phyloP scores from a whole-genome alignment of 2,888 invertebrate species.

The Eupithecia insigniata region DNA sequence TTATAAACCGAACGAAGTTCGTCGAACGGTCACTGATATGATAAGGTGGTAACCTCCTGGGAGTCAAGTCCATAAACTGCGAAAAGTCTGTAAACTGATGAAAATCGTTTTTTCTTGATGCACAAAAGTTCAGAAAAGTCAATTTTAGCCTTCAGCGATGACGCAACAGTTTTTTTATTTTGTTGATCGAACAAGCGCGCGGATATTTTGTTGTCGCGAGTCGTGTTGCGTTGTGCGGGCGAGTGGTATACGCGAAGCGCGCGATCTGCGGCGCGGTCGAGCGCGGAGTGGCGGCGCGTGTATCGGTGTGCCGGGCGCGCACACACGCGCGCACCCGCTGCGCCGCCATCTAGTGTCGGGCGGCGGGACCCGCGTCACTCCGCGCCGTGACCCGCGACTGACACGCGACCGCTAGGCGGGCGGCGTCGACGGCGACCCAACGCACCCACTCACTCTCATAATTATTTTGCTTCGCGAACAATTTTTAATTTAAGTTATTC shows the following conservation, averaged over 20 bases:
- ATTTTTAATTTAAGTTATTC: neutral
- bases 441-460: slow-evolving; percentile 17
- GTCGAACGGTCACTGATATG: slow-evolving; percentile 72
- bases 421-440: slow-evolving; percentile 52
- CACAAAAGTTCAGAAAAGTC: slow-evolving; percentile 51
- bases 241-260: slow-evolving; percentile 70
- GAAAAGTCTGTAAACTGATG: slow-evolving; percentile 45
- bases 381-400: slow-evolving; percentile 45
- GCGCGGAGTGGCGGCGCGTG: slow-evolving; percentile 80
- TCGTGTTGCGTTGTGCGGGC: slow-evolving; percentile 63
- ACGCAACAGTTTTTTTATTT: slow-evolving; percentile 67
- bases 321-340: slow-evolving; percentile 71
- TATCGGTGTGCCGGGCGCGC: slow-evolving; percentile 70
- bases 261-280: slow-evolving; percentile 79
- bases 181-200: slow-evolving; percentile 51
- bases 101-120: slow-evolving; percentile 45
- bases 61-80: slow-evolving; percentile 47
- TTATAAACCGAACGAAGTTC: slow-evolving; percentile 44
- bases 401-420: slow-evolving; percentile 61
- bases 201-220: slow-evolving; percentile 71
- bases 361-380: slow-evolving; percentile 58
- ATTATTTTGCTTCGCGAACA: slow-evolving; percentile 9
- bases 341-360: slow-evolving; percentile 74
- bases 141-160: slow-evolving; percentile 51
- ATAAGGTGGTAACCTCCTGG: slow-evolving; percentile 60